Evolutionary conservation across 2,888 invertebrate species (phyloP).

Genomic region (Mesopsocus fuscifrons): DNA sequence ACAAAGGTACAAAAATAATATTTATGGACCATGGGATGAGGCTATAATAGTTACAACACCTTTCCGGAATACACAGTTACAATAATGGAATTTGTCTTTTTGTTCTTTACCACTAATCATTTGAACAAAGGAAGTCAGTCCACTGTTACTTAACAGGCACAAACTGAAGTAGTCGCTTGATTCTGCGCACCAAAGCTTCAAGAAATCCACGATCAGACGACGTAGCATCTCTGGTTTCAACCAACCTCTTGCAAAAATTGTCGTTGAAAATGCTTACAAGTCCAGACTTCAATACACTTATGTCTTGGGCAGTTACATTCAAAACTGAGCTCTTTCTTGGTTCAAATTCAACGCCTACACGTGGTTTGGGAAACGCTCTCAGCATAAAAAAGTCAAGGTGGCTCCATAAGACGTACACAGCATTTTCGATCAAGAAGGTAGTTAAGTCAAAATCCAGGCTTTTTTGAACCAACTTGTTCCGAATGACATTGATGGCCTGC

Average conservation of each 20-base stretch:
- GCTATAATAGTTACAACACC: slow-evolving; percentile 61
- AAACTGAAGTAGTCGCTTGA: slow-evolving; percentile 63
- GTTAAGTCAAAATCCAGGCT: slow-evolving; percentile 37
- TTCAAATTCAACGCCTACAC: slow-evolving; percentile 13
- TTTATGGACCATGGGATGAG: slow-evolving; percentile 97
- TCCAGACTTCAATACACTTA: slow-evolving; percentile 47
- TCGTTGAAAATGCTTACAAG: slow-evolving; percentile 57
- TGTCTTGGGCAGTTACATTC: slow-evolving; percentile 38
- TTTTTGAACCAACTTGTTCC: slow-evolving; percentile 30
- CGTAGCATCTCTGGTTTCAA: slow-evolving; percentile 31
- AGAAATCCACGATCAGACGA: slow-evolving; percentile 32
- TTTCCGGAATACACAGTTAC: too few relatives aligned
- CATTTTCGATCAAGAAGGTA: slow-evolving; percentile 46
- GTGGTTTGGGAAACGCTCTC: slow-evolving; percentile 30
- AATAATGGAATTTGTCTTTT: too few relatives aligned
- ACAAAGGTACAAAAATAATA: slow-evolving; percentile 72
- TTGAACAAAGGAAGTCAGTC: too few relatives aligned
- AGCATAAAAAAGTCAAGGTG: slow-evolving; percentile 53
- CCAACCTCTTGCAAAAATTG: slow-evolving; percentile 51
- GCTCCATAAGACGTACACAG: slow-evolving; percentile 56
- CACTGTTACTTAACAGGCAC: slow-evolving; percentile 34
- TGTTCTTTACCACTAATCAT: too few relatives aligned
- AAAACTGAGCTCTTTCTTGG: background rate
- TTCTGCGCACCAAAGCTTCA: slow-evolving; percentile 54
- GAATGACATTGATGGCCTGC: slow-evolving; percentile 17